Evolutionary conservation across 2,797 vertebrate species (phyloP), one percentile per base, ranked within the genome.

Genomic region (Microctenopoma lineatum): DNA sequence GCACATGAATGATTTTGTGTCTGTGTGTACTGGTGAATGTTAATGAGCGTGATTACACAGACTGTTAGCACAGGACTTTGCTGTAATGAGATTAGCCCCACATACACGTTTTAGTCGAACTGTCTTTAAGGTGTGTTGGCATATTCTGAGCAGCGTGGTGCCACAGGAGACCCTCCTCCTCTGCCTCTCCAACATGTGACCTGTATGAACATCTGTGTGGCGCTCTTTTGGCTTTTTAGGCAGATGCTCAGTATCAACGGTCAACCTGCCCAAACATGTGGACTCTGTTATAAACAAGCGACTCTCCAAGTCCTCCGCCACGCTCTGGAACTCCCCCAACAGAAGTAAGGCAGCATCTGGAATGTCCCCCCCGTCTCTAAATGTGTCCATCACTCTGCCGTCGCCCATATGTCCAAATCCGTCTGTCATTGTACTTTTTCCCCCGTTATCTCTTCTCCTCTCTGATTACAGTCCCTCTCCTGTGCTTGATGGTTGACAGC

Each of bases 231-330:
- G 95, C 96, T 97, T 91, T 88, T 91, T 96, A 96, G 96, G 96
- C 96, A 96, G 97, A 94, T 98, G 98, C 93, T 99, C 97, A 59
- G 85, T 98, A 91, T 99, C 97, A 87, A 95, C 97, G 79, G 97
- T 98, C 96, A 99, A 99, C 95, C 96, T 99, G 84, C 97, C 98
- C 93, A 99, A 98, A 97, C 97, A 99, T 83, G 96, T 98, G 96
- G 97, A 98, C 92, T 96, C 96, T 92, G 96, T 97, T 93, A 95
- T 99, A 96, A 98, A 96, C 97, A 98, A 98, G 95, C 95, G 98
- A 87, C 96, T 99, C 94, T 99, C 98, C 96, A 99, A 99, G 95
- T 99, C 97, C 93, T 99, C 98, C 9, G 97, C 97, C 92, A 98
- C 98, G 77, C 96, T 99, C 91, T 99, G 97, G 97, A 99, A 96